These are phyloP conservation scores for Morinoia aosen DNA, from an alignment of 2,888 invertebrate genomes.

Conservation along the genomic window DNA sequence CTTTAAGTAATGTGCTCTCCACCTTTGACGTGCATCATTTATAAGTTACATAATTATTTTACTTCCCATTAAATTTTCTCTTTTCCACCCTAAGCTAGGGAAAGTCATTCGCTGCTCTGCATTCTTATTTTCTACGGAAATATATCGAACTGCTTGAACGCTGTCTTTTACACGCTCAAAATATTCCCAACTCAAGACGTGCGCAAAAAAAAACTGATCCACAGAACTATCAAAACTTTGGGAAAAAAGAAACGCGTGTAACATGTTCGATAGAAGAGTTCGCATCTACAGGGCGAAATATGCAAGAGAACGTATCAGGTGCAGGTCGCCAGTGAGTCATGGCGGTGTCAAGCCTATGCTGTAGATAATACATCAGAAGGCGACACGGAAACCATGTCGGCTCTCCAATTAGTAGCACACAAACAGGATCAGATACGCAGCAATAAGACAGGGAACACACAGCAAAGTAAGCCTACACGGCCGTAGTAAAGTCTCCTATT, in stretches of 20 bases:
- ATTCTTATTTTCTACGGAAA: no score
- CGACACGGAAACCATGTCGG: background rate
- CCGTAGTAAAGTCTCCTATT: background rate
- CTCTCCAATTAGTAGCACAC: background rate
- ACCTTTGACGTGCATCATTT: no score
- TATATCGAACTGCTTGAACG: no score
- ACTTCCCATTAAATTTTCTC: no score
- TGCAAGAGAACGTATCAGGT: background rate
- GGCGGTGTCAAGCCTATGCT: background rate
- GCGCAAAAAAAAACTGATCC: background rate
- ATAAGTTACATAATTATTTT: no score
- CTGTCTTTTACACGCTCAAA: no score
- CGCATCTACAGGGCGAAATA: background rate
- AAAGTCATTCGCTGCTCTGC: no score
- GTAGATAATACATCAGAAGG: background rate
- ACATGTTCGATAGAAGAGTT: background rate
- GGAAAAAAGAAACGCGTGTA: background rate
- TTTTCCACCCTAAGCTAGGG: no score
- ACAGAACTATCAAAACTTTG: background rate
- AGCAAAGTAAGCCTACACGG: background rate
- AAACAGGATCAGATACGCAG: background rate
- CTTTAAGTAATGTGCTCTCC: no score
- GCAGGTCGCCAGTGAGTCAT: background rate
- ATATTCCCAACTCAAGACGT: background rate
- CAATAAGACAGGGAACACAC: background rate